Evolutionary conservation across 2,888 invertebrate species (phyloP), one percentile per base, ranked within the genome.

Genomic region (Gerris lacustris): DNA sequence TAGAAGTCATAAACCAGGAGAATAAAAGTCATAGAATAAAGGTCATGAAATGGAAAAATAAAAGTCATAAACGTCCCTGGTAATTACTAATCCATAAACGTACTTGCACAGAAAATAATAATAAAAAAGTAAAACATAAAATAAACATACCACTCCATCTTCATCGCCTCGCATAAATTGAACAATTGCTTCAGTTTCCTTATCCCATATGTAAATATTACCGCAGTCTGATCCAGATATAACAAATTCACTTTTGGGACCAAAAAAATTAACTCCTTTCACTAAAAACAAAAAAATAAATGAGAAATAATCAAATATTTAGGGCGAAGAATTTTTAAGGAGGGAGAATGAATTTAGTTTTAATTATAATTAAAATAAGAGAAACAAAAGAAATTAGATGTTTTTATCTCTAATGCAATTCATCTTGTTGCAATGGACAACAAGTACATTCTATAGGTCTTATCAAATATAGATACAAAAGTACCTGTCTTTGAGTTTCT

Each of bases 221-320:
- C 93, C 91, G 81, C 96, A 96, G 80, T 97, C 96, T 4, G 94
- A 95, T 0, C 97, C 97, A 66, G 95, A 95, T 9, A 96, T 87
- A 4, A 97, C 83, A 79, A 87, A 97, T 80, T 97, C 92, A 75
- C 93, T 93, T 76, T 87, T 86, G 0, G 94, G 92, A 0, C 97
- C 97, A 81, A 92, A 96, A 83, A 93, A 97, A 77, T 94, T 90
- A 0, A 96, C 94, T 0, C 94, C 94, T 81, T 96, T 96, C 72
- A 95, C 87, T 86, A 78, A 31, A 31, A 31, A 31, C 31, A 31
- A 31, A 31, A 31, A 31, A 1, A 31, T 31, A 31, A 31, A 31
- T 31, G 4, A 31, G 31, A 31, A 31, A 31, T 31, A 31, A 31
- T 31, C 31, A 31, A 31, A 31, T 31, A 31, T 31, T 31, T 72